Evolutionary conservation across 2,113 vertebrate genomes (phyloP), one percentile per base, ranked within the genome.

Genomic region (Promerops cafer): DNA sequence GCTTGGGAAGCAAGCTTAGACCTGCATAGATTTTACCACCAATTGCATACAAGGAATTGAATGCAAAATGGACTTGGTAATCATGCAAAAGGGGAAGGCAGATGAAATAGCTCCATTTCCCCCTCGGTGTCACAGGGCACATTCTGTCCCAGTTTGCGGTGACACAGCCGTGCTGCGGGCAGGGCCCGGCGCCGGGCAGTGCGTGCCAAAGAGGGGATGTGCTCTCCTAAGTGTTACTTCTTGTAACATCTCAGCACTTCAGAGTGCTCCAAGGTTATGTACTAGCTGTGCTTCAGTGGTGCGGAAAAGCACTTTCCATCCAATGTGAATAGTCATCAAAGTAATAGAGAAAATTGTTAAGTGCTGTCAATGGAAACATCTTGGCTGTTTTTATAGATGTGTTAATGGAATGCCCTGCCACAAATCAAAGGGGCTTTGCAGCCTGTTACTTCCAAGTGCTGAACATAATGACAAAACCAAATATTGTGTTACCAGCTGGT

Each of bases 291-390:
- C 89, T 93, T 60, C 92, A 93, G 4, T 16, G 86, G 72, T n/a
- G 92, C 5, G 0, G 94, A 96, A 94, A 95, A 95, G 40, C 61
- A 87, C 88, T 95, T 94, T 56, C 89, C 61, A 33, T 87, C 90
- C 83, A 40, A 96, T 81, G 76, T 72, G 85, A 84, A 64, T 11
- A 90, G 83, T 81, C 72, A 82, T 88, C 68, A 53, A 75, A 93
- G 86, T 52, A 89, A 90, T 35, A 78, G 64, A 87, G 93, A 89
- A 90, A 93, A 90, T 79, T 87, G 83, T 81, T 90, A 93, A 93
- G 83, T 75, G 86, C 72, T 87, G 68, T 50, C 86, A 54, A 5
- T 39, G 69, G 77, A 78, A 63, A 42, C 65, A 50, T 89, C 64
- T 61, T 87, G 15, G 30, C 56, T 84, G 65, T 44, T 82, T 93